Conservation (phyloP, 64 coral and sea anemone genomes). For the Hydrozoanthus tunicans region DNA sequence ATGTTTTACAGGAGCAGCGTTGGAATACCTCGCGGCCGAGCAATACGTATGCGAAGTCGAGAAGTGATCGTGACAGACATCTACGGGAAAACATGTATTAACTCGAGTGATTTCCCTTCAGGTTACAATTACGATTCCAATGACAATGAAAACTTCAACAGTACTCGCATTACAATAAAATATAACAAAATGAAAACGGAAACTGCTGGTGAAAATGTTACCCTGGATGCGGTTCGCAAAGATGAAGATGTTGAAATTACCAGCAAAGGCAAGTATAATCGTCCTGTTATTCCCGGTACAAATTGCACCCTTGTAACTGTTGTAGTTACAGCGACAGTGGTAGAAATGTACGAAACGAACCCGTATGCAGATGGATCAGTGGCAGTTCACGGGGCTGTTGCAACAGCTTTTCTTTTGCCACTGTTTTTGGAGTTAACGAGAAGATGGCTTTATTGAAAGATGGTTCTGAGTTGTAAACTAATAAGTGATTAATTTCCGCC, state of each 20-base stretch:
- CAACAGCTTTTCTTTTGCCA: neutral
- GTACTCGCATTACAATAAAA: neutral
- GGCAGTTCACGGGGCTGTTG: neutral
- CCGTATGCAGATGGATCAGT: neutral
- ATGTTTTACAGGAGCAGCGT: conserved; percentile 44
- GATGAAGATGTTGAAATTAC: conserved; percentile 3
- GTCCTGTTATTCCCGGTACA: neutral
- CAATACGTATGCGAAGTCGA: conserved; percentile 19
- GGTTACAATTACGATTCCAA: conserved; percentile 27
- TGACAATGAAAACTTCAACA: conserved; percentile 24
- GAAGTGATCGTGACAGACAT: conserved; percentile 6
- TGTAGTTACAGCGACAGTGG: neutral
- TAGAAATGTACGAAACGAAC: conserved; percentile 32
- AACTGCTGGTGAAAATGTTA: conserved; percentile 19
- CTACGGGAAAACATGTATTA: conserved; percentile 6
- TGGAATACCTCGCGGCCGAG: conserved; percentile 10
- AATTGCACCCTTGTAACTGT: conserved; percentile 29
- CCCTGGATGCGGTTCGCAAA: neutral
- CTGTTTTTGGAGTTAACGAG: neutral
- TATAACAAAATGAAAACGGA: neutral
- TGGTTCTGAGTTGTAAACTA: too few species aligned
- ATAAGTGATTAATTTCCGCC: too few species aligned
- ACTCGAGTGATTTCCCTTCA: neutral
- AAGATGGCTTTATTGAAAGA: neutral
- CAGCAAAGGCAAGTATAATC: neutral